Percentiles rank a stretch among this genome's conserved stretches.
Evolutionary conservation across 2,797 vertebrate species (phyloP).

Genomic region (Cuculus canorus): DNA sequence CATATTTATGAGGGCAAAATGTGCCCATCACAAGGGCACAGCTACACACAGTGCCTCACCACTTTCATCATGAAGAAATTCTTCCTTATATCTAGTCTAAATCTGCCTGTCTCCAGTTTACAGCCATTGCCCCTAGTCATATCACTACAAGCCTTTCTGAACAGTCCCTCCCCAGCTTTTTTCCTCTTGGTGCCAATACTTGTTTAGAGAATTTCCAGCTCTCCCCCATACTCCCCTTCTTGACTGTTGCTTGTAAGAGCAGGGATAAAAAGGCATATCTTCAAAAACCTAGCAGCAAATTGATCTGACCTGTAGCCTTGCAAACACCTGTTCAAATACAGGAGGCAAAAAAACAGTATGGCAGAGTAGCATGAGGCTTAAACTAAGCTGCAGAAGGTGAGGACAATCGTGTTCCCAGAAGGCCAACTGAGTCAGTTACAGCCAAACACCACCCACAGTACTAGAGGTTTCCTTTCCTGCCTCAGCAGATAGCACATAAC

Average conservation of each 20-base stretch:
- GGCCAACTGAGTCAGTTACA: not conserved
- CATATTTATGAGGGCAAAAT: too few species aligned
- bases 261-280: not conserved
- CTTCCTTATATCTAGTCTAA: too few species aligned
- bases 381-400: not conserved
- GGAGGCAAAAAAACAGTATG: not conserved
- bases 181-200: not conserved
- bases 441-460: not conserved
- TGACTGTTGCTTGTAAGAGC: not conserved
- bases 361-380: not conserved
- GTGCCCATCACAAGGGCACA: not conserved
- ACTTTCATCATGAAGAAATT: too few species aligned
- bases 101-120: too few species aligned
- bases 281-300: not conserved
- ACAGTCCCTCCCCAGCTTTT: too few species aligned
- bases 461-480: not conserved
- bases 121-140: too few species aligned
- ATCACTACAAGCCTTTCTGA: too few species aligned
- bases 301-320: not conserved
- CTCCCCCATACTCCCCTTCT: not conserved
- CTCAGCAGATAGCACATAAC: fast-evolving
- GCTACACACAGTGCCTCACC: not conserved
- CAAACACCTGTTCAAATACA: not conserved
- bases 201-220: not conserved
- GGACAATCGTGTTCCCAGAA: not conserved